Evolutionary conservation across 2,797 vertebrate genomes (phyloP).

Genomic region (Avahi laniger): DNA sequence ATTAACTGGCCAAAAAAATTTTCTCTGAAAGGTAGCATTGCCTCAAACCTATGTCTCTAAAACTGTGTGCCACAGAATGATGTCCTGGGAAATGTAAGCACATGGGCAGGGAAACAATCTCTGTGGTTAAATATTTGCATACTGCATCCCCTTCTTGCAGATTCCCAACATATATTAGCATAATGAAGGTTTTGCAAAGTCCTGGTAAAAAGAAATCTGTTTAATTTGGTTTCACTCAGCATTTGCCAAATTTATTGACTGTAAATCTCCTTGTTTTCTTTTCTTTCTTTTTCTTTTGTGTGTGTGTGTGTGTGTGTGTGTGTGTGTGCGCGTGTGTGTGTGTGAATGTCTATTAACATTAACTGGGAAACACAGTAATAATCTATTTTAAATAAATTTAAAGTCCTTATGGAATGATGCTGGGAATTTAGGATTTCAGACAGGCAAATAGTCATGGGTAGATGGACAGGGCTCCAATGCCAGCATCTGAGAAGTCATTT

Average conservation of each 20-base stretch:
- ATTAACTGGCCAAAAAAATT: background rate
- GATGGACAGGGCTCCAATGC: background rate
- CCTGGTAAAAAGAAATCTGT: slow-evolving; percentile 3
- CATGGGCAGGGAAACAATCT: background rate
- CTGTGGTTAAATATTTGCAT: background rate
- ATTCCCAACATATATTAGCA: background rate
- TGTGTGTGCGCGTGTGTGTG: no score
- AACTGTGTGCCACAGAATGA: background rate
- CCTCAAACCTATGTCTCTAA: background rate
- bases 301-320: background rate
- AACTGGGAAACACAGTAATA: background rate
- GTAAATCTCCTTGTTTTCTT: background rate
- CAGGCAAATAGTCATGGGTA: background rate
- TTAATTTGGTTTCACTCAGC: background rate
- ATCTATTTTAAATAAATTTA: slow-evolving; percentile 8
- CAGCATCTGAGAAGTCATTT: background rate
- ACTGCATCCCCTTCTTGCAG: background rate
- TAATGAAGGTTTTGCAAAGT: background rate
- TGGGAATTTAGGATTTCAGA: slow-evolving; percentile 26
- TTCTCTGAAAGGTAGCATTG: slow-evolving; percentile 11
- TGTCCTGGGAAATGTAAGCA: slow-evolving; percentile 9
- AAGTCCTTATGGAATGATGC: background rate
- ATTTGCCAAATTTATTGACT: background rate
- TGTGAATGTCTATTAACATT: background rate
- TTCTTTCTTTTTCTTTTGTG: background rate